Evolutionary conservation across 2,888 invertebrate genomes (phyloP).

Genomic region (Drosophila imparisetae): DNA sequence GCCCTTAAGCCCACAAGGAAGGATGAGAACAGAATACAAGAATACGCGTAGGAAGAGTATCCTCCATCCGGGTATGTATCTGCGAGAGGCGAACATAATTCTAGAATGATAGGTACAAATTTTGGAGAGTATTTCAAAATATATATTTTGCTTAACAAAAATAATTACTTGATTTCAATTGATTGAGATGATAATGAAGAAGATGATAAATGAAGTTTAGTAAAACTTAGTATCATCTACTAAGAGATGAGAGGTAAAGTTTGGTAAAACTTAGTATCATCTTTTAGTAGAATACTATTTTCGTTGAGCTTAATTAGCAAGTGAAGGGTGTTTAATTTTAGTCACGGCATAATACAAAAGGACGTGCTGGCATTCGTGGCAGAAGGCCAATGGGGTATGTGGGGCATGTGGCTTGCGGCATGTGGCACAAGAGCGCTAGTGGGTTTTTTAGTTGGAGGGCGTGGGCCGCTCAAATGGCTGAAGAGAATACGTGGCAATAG

Average conservation of each 20-base stretch:
- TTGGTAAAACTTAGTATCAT: neutral
- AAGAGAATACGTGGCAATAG: slow-evolving; percentile 74
- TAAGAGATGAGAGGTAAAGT: too few relatives aligned
- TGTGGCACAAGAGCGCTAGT: slow-evolving; percentile 27
- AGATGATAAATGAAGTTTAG: too few relatives aligned
- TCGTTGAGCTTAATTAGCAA: neutral
- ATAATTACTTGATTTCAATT: neutral
- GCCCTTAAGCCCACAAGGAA: slow-evolving; percentile 59
- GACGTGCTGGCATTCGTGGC: slow-evolving; percentile 55
- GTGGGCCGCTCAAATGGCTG: slow-evolving; percentile 47
- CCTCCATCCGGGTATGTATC: slow-evolving; percentile 12
- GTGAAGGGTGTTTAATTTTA: slow-evolving; percentile 13
- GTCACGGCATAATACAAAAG: slow-evolving; percentile 42
- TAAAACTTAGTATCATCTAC: too few relatives aligned
- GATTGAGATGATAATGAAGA: too few relatives aligned
- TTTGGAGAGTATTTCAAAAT: neutral
- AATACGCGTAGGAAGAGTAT: slow-evolving; percentile 7
- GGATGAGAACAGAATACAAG: slow-evolving; percentile 2
- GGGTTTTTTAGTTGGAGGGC: neutral
- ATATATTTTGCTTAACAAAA: neutral
- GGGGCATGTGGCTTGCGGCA: slow-evolving; percentile 20
- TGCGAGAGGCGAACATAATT: neutral
- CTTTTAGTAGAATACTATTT: neutral
- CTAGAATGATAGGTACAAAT: neutral
- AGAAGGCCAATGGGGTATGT: slow-evolving; percentile 35